These are phyloP conservation scores for Lithophane leautieri DNA, from an alignment of 2,888 invertebrate species.

Conservation along the genomic window DNA sequence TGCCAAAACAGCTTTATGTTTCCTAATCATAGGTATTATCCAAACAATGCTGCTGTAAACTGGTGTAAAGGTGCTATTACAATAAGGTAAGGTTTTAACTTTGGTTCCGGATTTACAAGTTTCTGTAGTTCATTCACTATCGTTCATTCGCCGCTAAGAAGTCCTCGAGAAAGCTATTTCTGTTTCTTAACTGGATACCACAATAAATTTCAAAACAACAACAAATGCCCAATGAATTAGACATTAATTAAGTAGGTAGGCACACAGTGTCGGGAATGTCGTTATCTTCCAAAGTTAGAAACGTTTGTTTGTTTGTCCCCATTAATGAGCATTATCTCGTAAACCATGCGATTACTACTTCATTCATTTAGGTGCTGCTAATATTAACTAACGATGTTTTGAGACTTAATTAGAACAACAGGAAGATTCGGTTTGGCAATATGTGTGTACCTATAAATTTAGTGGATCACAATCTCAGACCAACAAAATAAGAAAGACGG, in stretches of 20 bases:
- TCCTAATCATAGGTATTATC: too few relatives aligned
- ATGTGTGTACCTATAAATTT: not conserved
- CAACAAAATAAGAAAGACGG: too few relatives aligned
- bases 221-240: slow-evolving; percentile 42
- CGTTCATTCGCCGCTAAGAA: not conserved
- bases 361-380: slow-evolving; percentile 56
- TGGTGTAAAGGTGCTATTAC: not conserved
- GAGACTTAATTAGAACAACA: slow-evolving; percentile 4
- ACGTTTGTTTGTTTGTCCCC: slow-evolving; percentile 73
- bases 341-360: slow-evolving; percentile 56
- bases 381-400: slow-evolving; percentile 47
- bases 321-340: slow-evolving; percentile 64
- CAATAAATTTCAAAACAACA: slow-evolving; percentile 28
- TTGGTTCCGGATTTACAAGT: not conserved
- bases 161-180: not conserved
- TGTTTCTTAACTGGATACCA: not conserved
- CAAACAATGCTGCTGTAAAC: not conserved
- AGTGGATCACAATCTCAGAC: not conserved
- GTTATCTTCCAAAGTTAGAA: slow-evolving; percentile 67
- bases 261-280: slow-evolving; percentile 62
- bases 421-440: slow-evolving; percentile 8
- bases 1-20: not conserved
- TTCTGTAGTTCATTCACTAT: not conserved
- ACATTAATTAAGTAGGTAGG: slow-evolving; percentile 41
- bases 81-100: not conserved